These are phyloP conservation scores for Excalfactoria chinensis DNA, from an alignment of 2,113 vertebrate genomes.

Conservation along the genomic window DNA sequence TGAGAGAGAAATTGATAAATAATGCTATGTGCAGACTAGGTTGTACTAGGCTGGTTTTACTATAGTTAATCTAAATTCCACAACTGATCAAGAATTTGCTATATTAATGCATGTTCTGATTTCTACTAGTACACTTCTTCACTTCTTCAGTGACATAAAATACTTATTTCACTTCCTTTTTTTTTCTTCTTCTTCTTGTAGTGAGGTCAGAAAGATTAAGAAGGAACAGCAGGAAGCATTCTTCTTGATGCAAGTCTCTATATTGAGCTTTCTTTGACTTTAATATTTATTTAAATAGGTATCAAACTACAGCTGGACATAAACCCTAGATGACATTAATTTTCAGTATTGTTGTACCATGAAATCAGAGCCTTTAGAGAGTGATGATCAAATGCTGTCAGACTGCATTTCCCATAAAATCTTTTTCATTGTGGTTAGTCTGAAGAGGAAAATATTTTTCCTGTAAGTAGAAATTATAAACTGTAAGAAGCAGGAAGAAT, in stretches of 20 bases:
- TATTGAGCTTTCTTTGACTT: not conserved
- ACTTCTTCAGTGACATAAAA: not conserved
- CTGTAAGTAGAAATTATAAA: not conserved
- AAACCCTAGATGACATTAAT: not conserved
- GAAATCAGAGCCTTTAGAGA: not conserved
- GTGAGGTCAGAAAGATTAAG: not conserved
- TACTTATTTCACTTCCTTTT: not conserved
- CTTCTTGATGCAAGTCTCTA: not conserved
- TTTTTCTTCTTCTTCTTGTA: not conserved
- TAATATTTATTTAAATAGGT: not conserved
- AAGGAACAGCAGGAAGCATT: not conserved
- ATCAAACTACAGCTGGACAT: not conserved
- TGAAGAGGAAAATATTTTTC: not conserved
- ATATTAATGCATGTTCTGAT: not conserved
- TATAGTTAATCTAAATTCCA: not conserved
- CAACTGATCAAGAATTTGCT: not conserved
- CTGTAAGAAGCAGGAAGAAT: not conserved
- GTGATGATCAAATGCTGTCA: not conserved
- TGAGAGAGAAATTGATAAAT: not conserved
- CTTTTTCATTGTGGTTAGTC: not conserved
- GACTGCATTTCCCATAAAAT: not conserved
- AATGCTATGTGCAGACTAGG: not conserved
- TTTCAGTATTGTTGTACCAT: not conserved
- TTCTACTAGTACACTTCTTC: not conserved
- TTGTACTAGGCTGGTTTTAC: not conserved